Evolutionary conservation across 92 coral and sea anemone genomes (phyloP), one percentile per base, ranked within the genome.

Genomic region (Umimayanthus chanpuru): DNA sequence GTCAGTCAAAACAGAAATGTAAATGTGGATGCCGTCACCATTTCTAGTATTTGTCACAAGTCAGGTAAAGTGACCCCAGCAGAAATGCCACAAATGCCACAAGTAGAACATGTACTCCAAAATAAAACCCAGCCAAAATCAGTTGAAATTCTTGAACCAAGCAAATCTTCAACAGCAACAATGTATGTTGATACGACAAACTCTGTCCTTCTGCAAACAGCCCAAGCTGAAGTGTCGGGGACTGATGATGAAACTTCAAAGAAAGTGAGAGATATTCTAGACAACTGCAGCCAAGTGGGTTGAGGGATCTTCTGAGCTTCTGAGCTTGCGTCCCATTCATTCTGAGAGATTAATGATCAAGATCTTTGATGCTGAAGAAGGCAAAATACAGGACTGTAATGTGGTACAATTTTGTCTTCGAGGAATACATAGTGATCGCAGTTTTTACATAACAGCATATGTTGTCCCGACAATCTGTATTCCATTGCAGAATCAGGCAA

Each of bases 381-480:
- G 43, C 11, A 70, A 78, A 85, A 26, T 88, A 32, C 88, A 88
- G 72, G 40, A 66, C 14, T 67, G 84, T 32, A 82, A 78, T 26
- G 66, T 87, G 61, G 84, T 65, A 36, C 81, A 89, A 75, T 10
- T 89, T 39, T 76, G 78, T 72, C 30, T 89, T 53, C 40, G 56
- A 36, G 81, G 36, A 32, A 10, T 66, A 28, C 50, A n/a, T 3
- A 47, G 41, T 5, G 80, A 71, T 26, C 82, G 66, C 30, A 29
- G 36, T 43, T 1, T 85, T 6, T 68, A 82, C 1, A 7, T 88
- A 55, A 82, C 70, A 30, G 93, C 89, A 10, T 71, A 86, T 81
- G 90, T 67, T 0, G 93, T 91, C 1, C 93, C 89, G 21, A 68
- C 32, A 47, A 91, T 91, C 9, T 77, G 91, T 50, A 39, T 83